phyloP scores from a whole-genome alignment of 2,113 vertebrate species.

The Bombycilla garrulus region DNA sequence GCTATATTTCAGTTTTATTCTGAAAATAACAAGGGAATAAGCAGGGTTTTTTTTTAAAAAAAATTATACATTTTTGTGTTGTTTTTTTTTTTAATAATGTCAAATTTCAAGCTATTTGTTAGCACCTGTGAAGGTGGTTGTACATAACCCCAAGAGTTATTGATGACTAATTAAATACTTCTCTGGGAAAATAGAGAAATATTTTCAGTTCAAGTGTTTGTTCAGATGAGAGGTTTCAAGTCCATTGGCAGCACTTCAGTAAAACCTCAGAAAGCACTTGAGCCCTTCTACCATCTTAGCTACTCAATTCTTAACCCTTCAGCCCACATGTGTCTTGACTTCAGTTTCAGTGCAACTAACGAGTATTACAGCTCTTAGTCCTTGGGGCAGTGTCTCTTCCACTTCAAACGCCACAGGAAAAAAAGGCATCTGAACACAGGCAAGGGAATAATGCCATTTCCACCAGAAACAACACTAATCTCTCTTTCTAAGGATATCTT shows the following conservation, averaged over 20 bases:
- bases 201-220: neutral
- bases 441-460: neutral
- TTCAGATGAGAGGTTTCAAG: neutral
- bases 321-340: neutral
- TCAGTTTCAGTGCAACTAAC: neutral
- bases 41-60: neutral
- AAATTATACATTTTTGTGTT: neutral
- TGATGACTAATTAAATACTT: neutral
- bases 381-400: neutral
- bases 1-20: neutral
- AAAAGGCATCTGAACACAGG: neutral
- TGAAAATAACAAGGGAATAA: neutral
- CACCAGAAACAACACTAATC: neutral
- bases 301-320: neutral
- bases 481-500: neutral
- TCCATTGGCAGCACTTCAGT: neutral
- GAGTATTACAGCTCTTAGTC: neutral
- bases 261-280: neutral
- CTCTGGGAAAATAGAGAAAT: neutral
- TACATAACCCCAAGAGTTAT: neutral
- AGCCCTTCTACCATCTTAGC: neutral
- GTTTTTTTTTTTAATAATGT: neutral
- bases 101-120: neutral
- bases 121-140: neutral
- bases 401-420: neutral